A percentile compares a stretch with the other conserved stretches of the same genome.
Evolutionary conservation across 2,797 vertebrate genomes (phyloP).

Genomic region (Chiloscyllium punctatum): DNA sequence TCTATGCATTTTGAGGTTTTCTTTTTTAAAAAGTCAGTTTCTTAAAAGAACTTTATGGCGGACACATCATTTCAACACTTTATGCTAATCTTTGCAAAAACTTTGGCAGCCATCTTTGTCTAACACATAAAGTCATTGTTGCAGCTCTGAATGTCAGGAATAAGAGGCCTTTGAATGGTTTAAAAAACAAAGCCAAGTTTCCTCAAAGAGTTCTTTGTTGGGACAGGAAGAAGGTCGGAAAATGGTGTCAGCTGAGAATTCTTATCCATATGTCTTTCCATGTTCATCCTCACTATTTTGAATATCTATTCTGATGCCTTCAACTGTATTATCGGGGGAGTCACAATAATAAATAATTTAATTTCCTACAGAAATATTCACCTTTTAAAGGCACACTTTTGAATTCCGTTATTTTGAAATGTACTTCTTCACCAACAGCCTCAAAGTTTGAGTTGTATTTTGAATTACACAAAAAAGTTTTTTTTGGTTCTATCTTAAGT

Average conservation of each 20-base stretch:
- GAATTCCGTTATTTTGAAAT: slow-evolving; percentile 28
- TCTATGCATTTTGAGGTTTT: not conserved
- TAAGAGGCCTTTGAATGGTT: slow-evolving; percentile 38
- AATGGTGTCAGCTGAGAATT: slow-evolving; percentile 30
- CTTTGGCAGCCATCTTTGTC: slow-evolving; percentile 23
- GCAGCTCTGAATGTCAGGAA: slow-evolving; percentile 38
- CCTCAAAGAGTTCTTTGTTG: slow-evolving; percentile 44
- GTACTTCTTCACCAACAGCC: slow-evolving; percentile 13
- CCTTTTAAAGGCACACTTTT: slow-evolving; percentile 19
- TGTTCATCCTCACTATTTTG: slow-evolving; percentile 31
- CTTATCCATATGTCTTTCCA: not conserved
- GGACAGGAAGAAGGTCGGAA: slow-evolving; percentile 39
- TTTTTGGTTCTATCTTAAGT: slow-evolving; percentile 11
- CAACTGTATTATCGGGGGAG: slow-evolving; percentile 32
- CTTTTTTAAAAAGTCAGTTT: not conserved
- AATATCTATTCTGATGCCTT: slow-evolving; percentile 29
- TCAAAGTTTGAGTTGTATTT: not conserved
- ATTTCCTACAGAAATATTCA: slow-evolving; percentile 34
- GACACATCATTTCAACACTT: slow-evolving; percentile 35
- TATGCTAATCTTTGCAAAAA: slow-evolving; percentile 24
- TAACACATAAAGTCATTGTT: not conserved
- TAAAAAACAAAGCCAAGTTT: not conserved
- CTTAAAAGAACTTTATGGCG: not conserved
- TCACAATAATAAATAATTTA: slow-evolving; percentile 8
- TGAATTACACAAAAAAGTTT: not conserved